Conservation (phyloP, 1,140 invertebrate species). For the Hyles vespertilio region DNA sequence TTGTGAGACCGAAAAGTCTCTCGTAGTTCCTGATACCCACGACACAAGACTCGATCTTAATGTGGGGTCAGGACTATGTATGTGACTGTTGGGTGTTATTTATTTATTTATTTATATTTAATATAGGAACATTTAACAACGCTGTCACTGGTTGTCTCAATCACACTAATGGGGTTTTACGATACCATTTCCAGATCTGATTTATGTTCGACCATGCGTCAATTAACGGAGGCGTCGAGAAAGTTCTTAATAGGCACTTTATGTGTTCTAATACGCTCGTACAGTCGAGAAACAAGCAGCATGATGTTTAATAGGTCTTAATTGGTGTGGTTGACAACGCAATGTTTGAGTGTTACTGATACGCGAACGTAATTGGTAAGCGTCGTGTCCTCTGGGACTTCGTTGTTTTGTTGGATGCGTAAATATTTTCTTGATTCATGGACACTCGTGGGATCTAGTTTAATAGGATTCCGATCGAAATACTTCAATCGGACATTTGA, state of each 20-base stretch:
- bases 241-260: slow-evolving; percentile 52
- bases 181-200: slow-evolving; percentile 6
- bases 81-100: too few relatives aligned
- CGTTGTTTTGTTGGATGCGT: not conserved
- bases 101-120: too few relatives aligned
- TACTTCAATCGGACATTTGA: too few relatives aligned
- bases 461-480: too few relatives aligned
- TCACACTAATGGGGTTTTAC: slow-evolving; percentile 1
- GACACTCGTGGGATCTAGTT: too few relatives aligned
- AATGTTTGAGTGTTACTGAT: slow-evolving; percentile 7
- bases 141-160: slow-evolving; percentile 6
- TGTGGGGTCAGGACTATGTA: too few relatives aligned
- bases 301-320: slow-evolving; percentile 52
- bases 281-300: slow-evolving; percentile 43
- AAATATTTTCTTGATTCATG: not conserved
- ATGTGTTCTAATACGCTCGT: slow-evolving; percentile 44
- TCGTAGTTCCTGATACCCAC: too few relatives aligned
- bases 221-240: slow-evolving; percentile 48
- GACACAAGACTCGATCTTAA: too few relatives aligned
- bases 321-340: slow-evolving; percentile 40
- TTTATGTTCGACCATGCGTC: slow-evolving; percentile 12
- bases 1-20: too few relatives aligned
- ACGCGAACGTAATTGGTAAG: slow-evolving; percentile 1
- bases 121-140: too few relatives aligned
- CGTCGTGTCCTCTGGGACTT: not conserved